These are phyloP conservation scores for Naja naja DNA, from an alignment of 2,113 vertebrate genomes.

Conservation along the genomic window DNA sequence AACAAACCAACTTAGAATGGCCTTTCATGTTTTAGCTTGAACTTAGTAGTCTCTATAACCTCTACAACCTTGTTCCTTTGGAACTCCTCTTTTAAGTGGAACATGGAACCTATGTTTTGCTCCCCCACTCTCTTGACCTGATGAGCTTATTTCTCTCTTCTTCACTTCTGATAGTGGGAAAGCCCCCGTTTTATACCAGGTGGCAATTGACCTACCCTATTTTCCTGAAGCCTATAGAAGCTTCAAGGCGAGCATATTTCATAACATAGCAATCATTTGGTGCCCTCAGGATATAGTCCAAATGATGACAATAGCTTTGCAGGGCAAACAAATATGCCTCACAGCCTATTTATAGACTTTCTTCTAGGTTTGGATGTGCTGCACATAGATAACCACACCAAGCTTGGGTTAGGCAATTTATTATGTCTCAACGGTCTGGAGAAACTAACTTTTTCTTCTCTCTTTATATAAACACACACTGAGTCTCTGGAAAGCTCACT, in stretches of 20 bases:
- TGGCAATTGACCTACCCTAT: neutral
- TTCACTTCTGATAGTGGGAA: neutral
- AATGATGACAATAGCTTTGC: neutral
- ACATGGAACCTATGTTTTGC: neutral
- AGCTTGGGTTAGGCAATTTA: neutral
- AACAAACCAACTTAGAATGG: neutral
- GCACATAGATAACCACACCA: neutral
- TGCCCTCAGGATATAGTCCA: neutral
- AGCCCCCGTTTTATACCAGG: too few relatives aligned
- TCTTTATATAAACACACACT: neutral
- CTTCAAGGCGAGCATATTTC: neutral
- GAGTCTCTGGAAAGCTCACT: neutral
- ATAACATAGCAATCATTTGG: neutral
- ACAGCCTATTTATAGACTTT: neutral
- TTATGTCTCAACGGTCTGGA: neutral
- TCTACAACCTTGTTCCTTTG: neutral
- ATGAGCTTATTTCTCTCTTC: neutral
- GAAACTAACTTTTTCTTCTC: neutral
- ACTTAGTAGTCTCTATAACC: neutral
- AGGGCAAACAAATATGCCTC: neutral
- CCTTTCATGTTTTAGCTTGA: neutral
- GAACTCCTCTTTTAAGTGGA: neutral
- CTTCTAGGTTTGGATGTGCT: neutral
- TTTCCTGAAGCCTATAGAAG: neutral
- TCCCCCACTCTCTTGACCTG: neutral